A percentile compares a stretch with the other conserved stretches of the same genome.
Evolutionary conservation across 1,140 invertebrate genomes (phyloP).

Genomic region (Drosophila ambigua): DNA sequence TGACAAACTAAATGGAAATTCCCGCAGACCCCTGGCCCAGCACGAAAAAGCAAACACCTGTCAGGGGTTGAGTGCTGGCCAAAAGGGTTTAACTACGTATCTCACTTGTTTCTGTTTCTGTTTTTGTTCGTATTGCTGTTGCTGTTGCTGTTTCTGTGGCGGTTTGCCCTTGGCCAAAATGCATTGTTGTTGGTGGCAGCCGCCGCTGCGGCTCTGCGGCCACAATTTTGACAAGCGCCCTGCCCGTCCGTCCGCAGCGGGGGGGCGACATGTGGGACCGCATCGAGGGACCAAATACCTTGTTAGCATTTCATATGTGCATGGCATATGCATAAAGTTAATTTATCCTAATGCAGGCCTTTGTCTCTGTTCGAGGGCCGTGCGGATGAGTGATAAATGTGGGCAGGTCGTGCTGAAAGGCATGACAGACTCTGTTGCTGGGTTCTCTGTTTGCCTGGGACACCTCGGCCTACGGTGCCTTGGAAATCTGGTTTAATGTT

Average conservation of each 20-base stretch:
- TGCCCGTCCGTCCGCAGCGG: constrained; percentile 28
- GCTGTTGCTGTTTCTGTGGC: constrained; percentile 40
- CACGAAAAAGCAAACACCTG: constrained; percentile 66
- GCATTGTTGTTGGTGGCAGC: constrained; percentile 65
- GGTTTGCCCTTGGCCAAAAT: constrained; percentile 78
- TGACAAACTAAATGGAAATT: background rate
- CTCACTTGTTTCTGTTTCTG: constrained; percentile 63
- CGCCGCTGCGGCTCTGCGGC: constrained; percentile 64
- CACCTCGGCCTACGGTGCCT: constrained; percentile 1
- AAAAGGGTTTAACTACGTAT: constrained; percentile 79
- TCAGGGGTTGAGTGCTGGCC: constrained; percentile 70
- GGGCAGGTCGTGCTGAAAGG: constrained; percentile 34
- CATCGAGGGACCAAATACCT: constrained; percentile 52
- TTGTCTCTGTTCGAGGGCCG: constrained; percentile 13
- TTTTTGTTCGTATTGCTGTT: constrained; percentile 29
- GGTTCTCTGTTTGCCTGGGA: constrained; percentile 21
- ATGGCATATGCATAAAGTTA: constrained; percentile 44
- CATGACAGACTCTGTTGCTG: constrained; percentile 15
- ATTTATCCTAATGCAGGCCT: constrained; percentile 17
- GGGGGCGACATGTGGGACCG: constrained; percentile 16
- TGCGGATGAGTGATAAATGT: constrained; percentile 45
- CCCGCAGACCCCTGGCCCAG: background rate
- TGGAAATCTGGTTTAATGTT: constrained; percentile 1
- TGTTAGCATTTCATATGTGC: constrained; percentile 49
- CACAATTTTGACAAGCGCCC: constrained; percentile 75